Evolutionary conservation across 1,140 invertebrate species (phyloP).

Genomic region (Holotrichia oblita): DNA sequence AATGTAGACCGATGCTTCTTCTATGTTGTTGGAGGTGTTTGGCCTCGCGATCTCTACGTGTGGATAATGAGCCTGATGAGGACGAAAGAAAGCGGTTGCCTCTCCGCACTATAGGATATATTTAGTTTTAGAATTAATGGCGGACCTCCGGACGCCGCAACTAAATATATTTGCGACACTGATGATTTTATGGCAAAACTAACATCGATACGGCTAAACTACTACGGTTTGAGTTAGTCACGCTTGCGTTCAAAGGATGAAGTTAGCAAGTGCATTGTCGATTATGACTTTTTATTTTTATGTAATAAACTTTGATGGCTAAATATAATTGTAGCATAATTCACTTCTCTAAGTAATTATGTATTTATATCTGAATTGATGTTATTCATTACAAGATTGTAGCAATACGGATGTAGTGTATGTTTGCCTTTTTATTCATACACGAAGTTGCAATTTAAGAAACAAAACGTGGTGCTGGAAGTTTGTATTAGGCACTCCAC

Average conservation of each 20-base stretch:
- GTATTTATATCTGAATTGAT: too few species aligned
- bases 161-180: slow-evolving; percentile 30
- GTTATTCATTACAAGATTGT: too few species aligned
- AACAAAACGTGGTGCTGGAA: too few species aligned
- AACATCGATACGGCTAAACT: slow-evolving; percentile 28
- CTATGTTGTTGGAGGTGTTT: slow-evolving; percentile 17
- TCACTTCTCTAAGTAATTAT: too few species aligned
- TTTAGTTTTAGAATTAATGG: slow-evolving; percentile 21
- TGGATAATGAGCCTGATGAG: slow-evolving; percentile 18
- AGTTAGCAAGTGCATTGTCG: not conserved
- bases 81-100: slow-evolving; percentile 18
- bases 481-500: too few species aligned
- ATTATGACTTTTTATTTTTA: not conserved
- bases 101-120: not conserved
- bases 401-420: too few species aligned
- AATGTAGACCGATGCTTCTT: slow-evolving; percentile 26
- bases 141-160: slow-evolving; percentile 15
- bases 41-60: slow-evolving; percentile 6
- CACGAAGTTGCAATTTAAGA: too few species aligned
- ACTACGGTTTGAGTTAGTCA: slow-evolving; percentile 21
- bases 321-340: too few species aligned
- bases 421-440: too few species aligned
- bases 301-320: not conserved
- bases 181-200: slow-evolving; percentile 30
- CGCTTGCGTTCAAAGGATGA: not conserved